Percentiles rank a stretch among this genome's conserved stretches.
These are phyloP conservation scores for Anagrus nilaparvatae DNA, from an alignment of 1,140 invertebrate species.

Conservation along the genomic window DNA sequence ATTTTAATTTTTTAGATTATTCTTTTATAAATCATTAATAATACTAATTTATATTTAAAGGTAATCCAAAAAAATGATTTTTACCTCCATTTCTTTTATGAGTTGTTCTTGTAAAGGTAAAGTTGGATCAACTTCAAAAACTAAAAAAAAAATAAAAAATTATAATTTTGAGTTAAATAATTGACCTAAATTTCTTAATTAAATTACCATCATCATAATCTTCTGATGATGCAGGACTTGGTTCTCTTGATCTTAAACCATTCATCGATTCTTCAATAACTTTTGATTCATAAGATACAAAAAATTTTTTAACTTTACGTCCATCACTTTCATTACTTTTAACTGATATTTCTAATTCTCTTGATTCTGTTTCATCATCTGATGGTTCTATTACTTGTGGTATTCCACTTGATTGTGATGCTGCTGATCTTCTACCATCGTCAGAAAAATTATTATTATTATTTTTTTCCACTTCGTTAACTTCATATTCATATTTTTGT, in stretches of 20 bases:
- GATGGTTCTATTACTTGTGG: constrained; percentile 27
- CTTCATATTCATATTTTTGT: constrained; percentile 4
- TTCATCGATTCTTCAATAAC: constrained; percentile 21
- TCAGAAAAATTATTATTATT: constrained; percentile 21
- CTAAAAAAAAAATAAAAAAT: too few species aligned
- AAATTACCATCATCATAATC: constrained; percentile 9
- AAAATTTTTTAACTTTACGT: constrained; percentile 36
- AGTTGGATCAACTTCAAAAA: constrained; percentile 39
- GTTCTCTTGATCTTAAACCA: constrained; percentile 21
- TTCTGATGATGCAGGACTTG: constrained; percentile 31
- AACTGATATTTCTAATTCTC: constrained; percentile 35
- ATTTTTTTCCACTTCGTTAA: constrained; percentile 20
- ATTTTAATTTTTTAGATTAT: constrained; percentile 9
- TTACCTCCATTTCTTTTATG: constrained; percentile 41
- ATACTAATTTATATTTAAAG: too few species aligned
- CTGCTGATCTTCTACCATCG: constrained; percentile 17
- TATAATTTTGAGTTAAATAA: too few species aligned
- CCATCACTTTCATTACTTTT: constrained; percentile 30
- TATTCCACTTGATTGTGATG: constrained; percentile 19
- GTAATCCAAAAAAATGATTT: too few species aligned
- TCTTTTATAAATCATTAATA: neutral
- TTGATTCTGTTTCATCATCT: constrained; percentile 28
- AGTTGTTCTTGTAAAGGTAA: constrained; percentile 38
- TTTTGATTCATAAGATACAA: constrained; percentile 38
- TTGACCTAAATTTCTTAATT: too few species aligned